phyloP scores from a whole-genome alignment of 2,888 invertebrate species.

The Agrilus cyanescens region DNA sequence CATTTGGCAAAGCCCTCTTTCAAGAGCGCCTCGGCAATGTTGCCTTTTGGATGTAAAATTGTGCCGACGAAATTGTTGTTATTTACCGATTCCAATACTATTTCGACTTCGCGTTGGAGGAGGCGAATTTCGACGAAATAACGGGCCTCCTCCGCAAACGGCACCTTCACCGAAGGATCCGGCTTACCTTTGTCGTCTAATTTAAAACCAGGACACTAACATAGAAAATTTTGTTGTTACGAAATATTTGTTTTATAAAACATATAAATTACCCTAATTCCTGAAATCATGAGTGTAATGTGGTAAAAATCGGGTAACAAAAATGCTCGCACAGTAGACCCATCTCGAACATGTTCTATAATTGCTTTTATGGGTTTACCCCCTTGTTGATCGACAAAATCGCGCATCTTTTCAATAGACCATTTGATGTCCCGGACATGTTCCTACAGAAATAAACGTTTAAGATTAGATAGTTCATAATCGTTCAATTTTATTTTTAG shows the following conservation, averaged over 20 bases:
- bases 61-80: constrained; percentile 92
- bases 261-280: constrained; percentile 69
- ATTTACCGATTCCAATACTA: constrained; percentile 82
- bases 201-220: constrained; percentile 67
- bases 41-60: constrained; percentile 80
- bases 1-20: constrained; percentile 87
- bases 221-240: constrained; percentile 16
- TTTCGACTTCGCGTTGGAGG: constrained; percentile 81
- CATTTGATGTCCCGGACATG: constrained; percentile 82
- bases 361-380: constrained; percentile 84
- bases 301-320: constrained; percentile 83
- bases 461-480: too few relatives aligned
- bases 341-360: constrained; percentile 95
- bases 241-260: too few relatives aligned
- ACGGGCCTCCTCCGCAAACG: constrained; percentile 81
- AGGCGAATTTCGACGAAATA: constrained; percentile 87
- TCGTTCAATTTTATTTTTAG: too few relatives aligned
- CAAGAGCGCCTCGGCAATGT: constrained; percentile 81
- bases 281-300: constrained; percentile 90
- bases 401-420: constrained; percentile 66
- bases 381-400: constrained; percentile 72
- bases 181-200: constrained; percentile 59
- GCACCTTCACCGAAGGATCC: constrained; percentile 52
- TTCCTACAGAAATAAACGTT: constrained; percentile 33
- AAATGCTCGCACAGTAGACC: constrained; percentile 87